Conservation (phyloP, 2,113 vertebrate species). For the Siniperca knerii region DNA sequence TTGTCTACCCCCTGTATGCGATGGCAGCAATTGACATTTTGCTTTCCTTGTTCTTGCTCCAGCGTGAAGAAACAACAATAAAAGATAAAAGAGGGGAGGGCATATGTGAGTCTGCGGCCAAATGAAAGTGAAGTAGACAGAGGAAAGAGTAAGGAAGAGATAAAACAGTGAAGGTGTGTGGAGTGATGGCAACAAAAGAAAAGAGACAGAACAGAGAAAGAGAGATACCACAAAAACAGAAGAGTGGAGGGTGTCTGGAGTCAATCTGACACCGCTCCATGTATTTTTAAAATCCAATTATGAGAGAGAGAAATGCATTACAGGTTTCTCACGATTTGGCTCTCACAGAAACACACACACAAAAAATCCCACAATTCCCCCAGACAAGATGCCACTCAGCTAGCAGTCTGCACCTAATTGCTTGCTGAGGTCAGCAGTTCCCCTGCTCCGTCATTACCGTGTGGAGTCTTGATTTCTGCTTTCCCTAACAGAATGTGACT, state of each 20-base stretch:
- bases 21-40: conserved; percentile 45
- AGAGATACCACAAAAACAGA: conserved; percentile 19
- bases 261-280: conserved; percentile 58
- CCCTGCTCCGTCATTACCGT: conserved; percentile 14
- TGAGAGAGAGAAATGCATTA: conserved; percentile 63
- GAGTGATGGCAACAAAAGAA: not conserved
- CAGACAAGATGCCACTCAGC: conserved; percentile 58
- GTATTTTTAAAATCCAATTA: conserved; percentile 81
- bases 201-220: conserved; percentile 5
- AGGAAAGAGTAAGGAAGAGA: not conserved
- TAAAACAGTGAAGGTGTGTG: not conserved
- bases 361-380: conserved; percentile 29
- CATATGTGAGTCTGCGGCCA: conserved; percentile 2
- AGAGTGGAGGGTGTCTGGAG: conserved; percentile 21
- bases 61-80: conserved; percentile 1
- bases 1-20: conserved; percentile 22
- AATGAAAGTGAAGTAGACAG: conserved; percentile 35
- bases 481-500: conserved; percentile 65
- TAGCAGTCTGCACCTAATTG: conserved; percentile 70
- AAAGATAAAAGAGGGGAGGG: conserved; percentile 27
- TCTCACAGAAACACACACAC: conserved; percentile 5
- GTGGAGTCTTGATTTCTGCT: conserved; percentile 66
- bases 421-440: conserved; percentile 72
- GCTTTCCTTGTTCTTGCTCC: conserved; percentile 40
- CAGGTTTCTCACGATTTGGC: conserved; percentile 16